Evolutionary conservation across 2,888 invertebrate species (phyloP), one percentile per base, ranked within the genome.

Genomic region (Dugesia japonica): DNA sequence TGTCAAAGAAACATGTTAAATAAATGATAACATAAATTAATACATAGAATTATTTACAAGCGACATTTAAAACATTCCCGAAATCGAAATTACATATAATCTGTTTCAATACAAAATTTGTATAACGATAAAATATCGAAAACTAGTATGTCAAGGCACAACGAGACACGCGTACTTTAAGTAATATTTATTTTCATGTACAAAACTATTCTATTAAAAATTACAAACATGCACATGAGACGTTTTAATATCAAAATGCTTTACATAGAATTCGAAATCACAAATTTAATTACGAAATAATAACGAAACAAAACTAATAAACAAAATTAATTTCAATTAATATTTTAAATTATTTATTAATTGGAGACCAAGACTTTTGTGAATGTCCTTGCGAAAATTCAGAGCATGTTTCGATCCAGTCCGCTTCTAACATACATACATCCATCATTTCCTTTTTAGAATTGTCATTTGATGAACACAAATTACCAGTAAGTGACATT

Each of bases 71-170:
- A 56, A 56, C 17, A 56, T 23, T 56, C 17, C 56, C 56, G 56
- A 56, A 56, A 56, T 56, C 56, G 56, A 56, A 56, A 56, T 56
- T 56, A 4, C 56, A 56, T 56, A 56, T 56, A 56, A 56, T 56
- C 56, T 56, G 56, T n/a, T 56, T 56, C 23, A 56, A 56, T 56
- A 56, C 56, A 56, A 56, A 56, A 56, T 4, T 56, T 56, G 56
- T 56, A 56, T 56, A 56, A 56, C 23, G 23, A 56, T 56, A 56
- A 56, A 56, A 56, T 56, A 56, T 56, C 56, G 56, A 56, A 56
- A 56, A 56, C 56, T 23, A 56, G n/a, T n/a, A 56, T 56, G 56
- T 56, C 56, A 56, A 56, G 56, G 56, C 56, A 56, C 56, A 56
- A 56, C 56, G 56, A 56, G 56, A 56, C 56, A 56, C 56, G 56